Percentiles rank a stretch among this genome's conserved stretches.
Conservation (phyloP, 2,113 vertebrate species). For the Euleptes europaea region DNA sequence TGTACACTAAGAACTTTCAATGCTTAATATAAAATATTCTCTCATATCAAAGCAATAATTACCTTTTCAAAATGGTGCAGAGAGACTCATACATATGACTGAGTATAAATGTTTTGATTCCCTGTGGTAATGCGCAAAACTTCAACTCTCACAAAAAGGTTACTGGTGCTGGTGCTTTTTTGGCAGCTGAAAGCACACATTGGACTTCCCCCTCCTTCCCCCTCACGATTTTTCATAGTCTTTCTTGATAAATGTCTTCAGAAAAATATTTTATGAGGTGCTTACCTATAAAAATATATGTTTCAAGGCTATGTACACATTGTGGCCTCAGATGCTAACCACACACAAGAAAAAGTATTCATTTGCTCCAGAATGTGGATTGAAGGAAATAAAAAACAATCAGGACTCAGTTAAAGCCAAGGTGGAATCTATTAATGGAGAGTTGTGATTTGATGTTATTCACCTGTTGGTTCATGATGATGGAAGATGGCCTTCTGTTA, state of each 20-base stretch:
- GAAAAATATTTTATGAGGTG: constrained; percentile 77
- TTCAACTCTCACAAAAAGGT: constrained; percentile 64
- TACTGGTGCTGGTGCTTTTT: constrained; percentile 41
- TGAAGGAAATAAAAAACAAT: constrained; percentile 25
- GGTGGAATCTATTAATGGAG: constrained; percentile 58
- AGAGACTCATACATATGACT: constrained; percentile 67
- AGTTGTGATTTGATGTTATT: constrained; percentile 59
- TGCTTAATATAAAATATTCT: constrained; percentile 78
- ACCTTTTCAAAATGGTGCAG: constrained; percentile 75
- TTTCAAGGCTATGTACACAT: constrained; percentile 56
- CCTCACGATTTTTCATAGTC: constrained; percentile 70
- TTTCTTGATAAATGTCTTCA: constrained; percentile 78
- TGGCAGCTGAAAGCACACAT: constrained; percentile 87
- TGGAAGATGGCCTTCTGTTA: constrained; percentile 36
- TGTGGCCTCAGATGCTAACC: constrained; percentile 63
- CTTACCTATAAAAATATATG: constrained; percentile 75
- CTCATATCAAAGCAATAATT: constrained; percentile 82
- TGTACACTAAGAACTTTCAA: constrained; percentile 73
- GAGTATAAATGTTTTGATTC: constrained; percentile 86
- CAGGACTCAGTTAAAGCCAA: constrained; percentile 31
- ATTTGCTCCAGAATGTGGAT: constrained; percentile 26
- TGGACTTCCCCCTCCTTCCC: constrained; percentile 53
- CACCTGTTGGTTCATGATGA: constrained; percentile 49
- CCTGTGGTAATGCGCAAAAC: constrained; percentile 73
- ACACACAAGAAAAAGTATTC: constrained; percentile 53